Evolutionary conservation across 2,888 invertebrate species (phyloP).

Genomic region (Sylvicola cinctus): DNA sequence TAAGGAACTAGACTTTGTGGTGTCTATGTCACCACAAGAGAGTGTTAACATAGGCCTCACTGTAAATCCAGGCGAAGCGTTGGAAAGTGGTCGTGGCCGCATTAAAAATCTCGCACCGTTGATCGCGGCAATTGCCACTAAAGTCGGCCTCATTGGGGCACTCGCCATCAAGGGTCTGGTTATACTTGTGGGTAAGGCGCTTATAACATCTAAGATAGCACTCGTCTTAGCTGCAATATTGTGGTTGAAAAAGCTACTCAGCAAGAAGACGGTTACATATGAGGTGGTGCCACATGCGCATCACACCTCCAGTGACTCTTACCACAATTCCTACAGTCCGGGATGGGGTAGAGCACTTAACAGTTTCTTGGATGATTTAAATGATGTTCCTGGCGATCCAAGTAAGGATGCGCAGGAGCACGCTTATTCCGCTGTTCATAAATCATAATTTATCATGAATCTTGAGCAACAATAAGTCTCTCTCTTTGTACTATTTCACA

Average conservation of each 20-base stretch:
- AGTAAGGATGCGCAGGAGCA: not conserved
- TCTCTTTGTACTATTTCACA: too few species aligned
- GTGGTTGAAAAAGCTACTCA: conserved; percentile 54
- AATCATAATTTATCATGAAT: too few species aligned
- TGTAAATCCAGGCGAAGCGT: conserved; percentile 35
- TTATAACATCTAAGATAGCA: conserved; percentile 68
- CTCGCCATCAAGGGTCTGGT: conserved; percentile 62
- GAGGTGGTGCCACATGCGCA: conserved; percentile 55
- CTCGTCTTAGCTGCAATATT: conserved; percentile 59
- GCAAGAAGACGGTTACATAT: conserved; percentile 45
- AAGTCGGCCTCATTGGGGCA: conserved; percentile 61
- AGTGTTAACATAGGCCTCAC: conserved; percentile 41
- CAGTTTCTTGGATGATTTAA: conserved; percentile 20
- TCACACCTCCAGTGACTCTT: conserved; percentile 32
- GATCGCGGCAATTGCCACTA: conserved; percentile 55
- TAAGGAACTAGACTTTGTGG: conserved; percentile 41
- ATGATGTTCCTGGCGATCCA: not conserved
- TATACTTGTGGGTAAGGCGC: conserved; percentile 64
- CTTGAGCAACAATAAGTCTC: too few species aligned
- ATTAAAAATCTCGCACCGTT: conserved; percentile 54
- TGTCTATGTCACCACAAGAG: conserved; percentile 44
- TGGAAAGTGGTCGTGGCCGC: conserved; percentile 46
- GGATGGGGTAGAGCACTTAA: conserved; percentile 34
- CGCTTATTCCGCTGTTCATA: conserved; percentile 1
- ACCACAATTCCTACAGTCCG: conserved; percentile 31